Conservation (phyloP, 2,888 invertebrate genomes). For the Tenthredo scrophulariae region DNA sequence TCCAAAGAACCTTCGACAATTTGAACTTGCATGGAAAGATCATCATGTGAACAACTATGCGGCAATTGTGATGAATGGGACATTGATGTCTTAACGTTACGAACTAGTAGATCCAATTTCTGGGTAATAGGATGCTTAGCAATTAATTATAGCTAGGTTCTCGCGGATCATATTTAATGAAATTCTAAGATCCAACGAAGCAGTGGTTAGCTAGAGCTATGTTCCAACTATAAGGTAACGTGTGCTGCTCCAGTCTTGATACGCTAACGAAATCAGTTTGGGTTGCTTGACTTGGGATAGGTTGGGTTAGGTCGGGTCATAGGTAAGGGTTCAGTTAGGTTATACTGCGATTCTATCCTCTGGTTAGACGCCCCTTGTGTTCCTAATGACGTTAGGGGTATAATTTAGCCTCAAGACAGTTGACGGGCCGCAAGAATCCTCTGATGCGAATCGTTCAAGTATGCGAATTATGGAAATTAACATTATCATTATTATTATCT, state of each 20-base stretch:
- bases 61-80: not conserved
- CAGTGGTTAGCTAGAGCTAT: not conserved
- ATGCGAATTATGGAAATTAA: not conserved
- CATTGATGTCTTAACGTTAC: not conserved
- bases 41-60: not conserved
- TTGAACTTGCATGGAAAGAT: not conserved
- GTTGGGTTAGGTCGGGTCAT: slow-evolving; percentile 32
- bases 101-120: not conserved
- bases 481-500: not conserved
- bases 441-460: slow-evolving; percentile 3
- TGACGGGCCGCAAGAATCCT: slow-evolving; percentile 26
- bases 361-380: slow-evolving; percentile 38
- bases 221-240: not conserved
- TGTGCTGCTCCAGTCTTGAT: slow-evolving; percentile 5
- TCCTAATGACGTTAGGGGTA: slow-evolving; percentile 30
- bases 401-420: slow-evolving; percentile 46
- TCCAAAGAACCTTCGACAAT: not conserved
- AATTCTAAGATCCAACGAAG: slow-evolving; percentile 21
- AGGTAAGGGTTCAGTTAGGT: slow-evolving; percentile 19
- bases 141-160: not conserved
- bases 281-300: slow-evolving; percentile 15
- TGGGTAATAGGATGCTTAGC: not conserved
- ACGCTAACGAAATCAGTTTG: slow-evolving; percentile 38
- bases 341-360: slow-evolving; percentile 22
- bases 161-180: not conserved